Base-by-base conservation (phyloP, 2,113 vertebrate genomes). In the Okapia johnstoni region DNA sequence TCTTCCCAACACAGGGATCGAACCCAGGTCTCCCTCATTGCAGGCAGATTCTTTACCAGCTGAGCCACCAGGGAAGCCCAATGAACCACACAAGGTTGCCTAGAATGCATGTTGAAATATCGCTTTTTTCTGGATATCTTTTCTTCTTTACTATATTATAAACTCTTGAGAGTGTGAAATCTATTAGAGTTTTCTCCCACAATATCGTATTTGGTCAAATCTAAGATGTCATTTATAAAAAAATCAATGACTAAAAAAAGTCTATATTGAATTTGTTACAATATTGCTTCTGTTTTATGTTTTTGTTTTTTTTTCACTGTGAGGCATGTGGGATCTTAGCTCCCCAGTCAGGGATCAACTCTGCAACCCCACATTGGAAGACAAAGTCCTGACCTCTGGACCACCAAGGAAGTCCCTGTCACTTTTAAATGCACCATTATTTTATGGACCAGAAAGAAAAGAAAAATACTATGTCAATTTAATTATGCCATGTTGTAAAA, bases 391-490 rank as follows among this genome's bases (percentile, higher is more conserved):
- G 11, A 40, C 11, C 66, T 40, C 66, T 73, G 66, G 11, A 40
- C 21, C 66, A 40, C 66, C 36, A 73, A 40, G 23, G 21, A 73
- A 23, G 11, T 43, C 21, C 5, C 5, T 73, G 66, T 43, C 66
- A 73, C 36, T 63, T 28, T 88, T 92, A 85, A 86, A 30, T 14
- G 19, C 4, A 88, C 10, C n/a, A 26, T 86, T 86, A 33, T 54
- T 73, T 90, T 94, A 63, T 61, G 36, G 93, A 85, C 28, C 33
- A 40, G 11, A 46, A 85, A 93, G 83, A 88, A 88, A 79, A 46
- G 33, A 55, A 76, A 43, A 88, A 43, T 9, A n/a, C 10, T 4
- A 10, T 55, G 81, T 60, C 19, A 73, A 40, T 15, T 43, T n/a
- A 50, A 57, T 16, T 15, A 83, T 50, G 14, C 55, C 15, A 23